Conservation (phyloP, 2,113 vertebrate species). For the Ailurus styani region DNA sequence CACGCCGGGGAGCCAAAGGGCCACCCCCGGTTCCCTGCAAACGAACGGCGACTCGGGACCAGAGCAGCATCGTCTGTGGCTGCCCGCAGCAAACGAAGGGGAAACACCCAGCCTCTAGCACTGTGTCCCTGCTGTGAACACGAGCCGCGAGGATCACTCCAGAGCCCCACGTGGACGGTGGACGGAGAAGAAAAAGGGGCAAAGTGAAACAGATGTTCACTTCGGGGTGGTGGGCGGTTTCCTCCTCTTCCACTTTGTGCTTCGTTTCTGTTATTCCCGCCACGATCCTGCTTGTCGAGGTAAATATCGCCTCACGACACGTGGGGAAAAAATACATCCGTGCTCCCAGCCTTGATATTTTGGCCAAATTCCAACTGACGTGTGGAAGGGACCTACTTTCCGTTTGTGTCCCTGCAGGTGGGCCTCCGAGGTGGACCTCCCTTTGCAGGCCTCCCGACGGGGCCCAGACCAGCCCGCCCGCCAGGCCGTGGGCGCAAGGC, state of each 20-base stretch:
- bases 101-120: background rate
- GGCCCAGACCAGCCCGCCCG: background rate
- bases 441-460: rapidly evolving
- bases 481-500: background rate
- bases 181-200: too few relatives aligned
- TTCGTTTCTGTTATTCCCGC: background rate
- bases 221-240: too few relatives aligned
- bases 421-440: background rate
- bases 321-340: background rate
- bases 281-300: background rate
- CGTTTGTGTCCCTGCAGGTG: background rate
- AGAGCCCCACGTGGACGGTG: background rate
- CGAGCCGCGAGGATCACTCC: too few relatives aligned
- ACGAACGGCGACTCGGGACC: background rate
- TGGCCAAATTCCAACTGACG: background rate
- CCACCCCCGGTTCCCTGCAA: background rate
- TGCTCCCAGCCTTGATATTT: background rate
- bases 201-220: background rate
- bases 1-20: too few relatives aligned
- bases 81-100: background rate
- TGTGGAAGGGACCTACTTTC: background rate
- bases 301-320: background rate
- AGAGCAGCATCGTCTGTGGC: background rate
- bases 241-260: background rate
- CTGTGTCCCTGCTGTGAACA: background rate